Percentiles rank a stretch among this genome's conserved stretches.
Conservation (phyloP, 2,113 vertebrate species). For the Elaphurus davidianus region DNA sequence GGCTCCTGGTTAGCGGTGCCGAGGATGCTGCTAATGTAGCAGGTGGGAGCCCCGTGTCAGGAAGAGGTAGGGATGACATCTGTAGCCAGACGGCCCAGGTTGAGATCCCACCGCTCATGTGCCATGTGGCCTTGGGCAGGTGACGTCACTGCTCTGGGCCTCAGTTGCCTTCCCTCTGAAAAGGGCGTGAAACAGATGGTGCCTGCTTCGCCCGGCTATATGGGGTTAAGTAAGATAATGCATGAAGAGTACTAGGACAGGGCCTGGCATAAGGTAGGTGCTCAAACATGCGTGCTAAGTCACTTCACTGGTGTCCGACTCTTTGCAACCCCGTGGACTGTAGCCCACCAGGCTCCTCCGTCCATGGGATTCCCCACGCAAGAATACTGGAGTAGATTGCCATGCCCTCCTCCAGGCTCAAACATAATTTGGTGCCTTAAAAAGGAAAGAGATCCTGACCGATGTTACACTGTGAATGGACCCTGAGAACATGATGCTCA, state of each 20-base stretch:
- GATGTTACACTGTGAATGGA: accelerated
- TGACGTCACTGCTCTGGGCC: not conserved
- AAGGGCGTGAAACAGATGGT: accelerated
- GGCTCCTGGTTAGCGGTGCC: not conserved
- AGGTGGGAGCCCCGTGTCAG: not conserved
- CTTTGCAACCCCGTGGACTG: not conserved
- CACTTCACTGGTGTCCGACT: not conserved
- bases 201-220: accelerated
- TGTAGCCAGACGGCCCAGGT: too few species aligned
- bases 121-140: not conserved
- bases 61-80: accelerated
- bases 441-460: not conserved
- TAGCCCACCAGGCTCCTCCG: not conserved
- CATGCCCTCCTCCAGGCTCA: not conserved
- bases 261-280: not conserved
- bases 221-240: not conserved
- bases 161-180: not conserved
- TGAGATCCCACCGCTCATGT: accelerated
- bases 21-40: not conserved
- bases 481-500: not conserved
- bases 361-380: not conserved
- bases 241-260: not conserved
- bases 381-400: not conserved
- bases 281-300: not conserved
- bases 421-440: not conserved